Evolutionary conservation across 2,888 invertebrate species (phyloP).

Genomic region (Tipula vernalis): DNA sequence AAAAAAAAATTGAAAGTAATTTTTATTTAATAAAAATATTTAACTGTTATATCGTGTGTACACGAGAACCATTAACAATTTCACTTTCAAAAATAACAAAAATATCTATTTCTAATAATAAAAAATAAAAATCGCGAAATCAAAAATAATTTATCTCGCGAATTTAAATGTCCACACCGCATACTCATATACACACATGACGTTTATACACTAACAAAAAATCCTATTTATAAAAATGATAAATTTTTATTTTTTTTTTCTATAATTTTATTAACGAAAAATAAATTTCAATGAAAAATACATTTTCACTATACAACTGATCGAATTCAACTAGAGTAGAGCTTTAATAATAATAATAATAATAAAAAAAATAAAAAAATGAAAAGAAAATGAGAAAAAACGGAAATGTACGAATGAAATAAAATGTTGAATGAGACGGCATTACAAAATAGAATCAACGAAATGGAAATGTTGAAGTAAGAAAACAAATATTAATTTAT

Average conservation of each 20-base stretch:
- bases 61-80: background rate
- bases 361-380: background rate
- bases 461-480: background rate
- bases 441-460: background rate
- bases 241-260: background rate
- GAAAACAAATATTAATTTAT: background rate
- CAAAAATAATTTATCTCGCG: background rate
- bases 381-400: background rate
- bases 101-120: background rate
- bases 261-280: background rate
- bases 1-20: background rate
- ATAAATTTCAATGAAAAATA: background rate
- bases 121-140: background rate
- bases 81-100: slow-evolving; percentile 1
- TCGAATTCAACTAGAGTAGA: background rate
- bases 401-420: background rate
- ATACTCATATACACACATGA: background rate
- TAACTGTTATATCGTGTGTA: background rate
- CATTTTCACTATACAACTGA: background rate
- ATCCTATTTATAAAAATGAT: background rate
- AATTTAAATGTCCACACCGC: background rate
- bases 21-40: background rate
- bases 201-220: background rate
- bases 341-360: background rate
- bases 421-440: background rate